Conservation (phyloP, 2,113 vertebrate genomes). For the Toxotes chatareus region DNA sequence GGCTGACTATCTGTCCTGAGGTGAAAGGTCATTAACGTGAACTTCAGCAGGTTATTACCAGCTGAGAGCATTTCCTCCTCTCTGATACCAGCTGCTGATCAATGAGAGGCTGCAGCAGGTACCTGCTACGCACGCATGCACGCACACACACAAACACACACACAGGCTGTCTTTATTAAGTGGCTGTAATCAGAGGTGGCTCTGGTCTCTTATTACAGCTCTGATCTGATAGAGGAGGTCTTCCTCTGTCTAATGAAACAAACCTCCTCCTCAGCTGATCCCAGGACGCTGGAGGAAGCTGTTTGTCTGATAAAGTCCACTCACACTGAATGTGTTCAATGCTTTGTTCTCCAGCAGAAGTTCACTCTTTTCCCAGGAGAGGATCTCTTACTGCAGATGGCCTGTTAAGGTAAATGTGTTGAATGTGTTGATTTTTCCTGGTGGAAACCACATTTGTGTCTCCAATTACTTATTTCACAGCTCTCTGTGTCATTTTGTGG, state of each 20-base stretch:
- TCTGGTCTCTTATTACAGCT: slow-evolving; percentile 61
- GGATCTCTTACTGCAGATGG: not conserved
- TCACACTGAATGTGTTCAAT: not conserved
- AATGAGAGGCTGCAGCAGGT: slow-evolving; percentile 30
- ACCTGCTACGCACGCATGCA: slow-evolving; percentile 17
- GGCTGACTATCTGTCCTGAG: slow-evolving; percentile 41
- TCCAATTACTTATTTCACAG: not conserved
- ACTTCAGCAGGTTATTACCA: slow-evolving; percentile 57
- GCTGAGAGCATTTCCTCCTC: slow-evolving; percentile 50
- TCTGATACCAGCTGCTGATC: slow-evolving; percentile 55
- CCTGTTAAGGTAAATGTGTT: not conserved
- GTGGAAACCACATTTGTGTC: not conserved
- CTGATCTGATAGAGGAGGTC: slow-evolving; percentile 66
- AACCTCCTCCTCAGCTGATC: slow-evolving; percentile 29
- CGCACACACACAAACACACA: slow-evolving; percentile 31
- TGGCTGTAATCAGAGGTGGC: slow-evolving; percentile 61
- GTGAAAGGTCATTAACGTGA: slow-evolving; percentile 39
- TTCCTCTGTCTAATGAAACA: slow-evolving; percentile 46
- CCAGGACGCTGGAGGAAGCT: not conserved
- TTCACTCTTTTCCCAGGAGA: slow-evolving; percentile 2
- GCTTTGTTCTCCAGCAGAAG: not conserved
- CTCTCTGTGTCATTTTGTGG: not conserved
- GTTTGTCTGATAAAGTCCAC: not conserved
- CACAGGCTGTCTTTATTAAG: slow-evolving; percentile 53
- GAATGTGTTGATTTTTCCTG: not conserved